Base-by-base conservation (phyloP, 2,888 invertebrate genomes). In the Harpagoxenus sublaevis region DNA sequence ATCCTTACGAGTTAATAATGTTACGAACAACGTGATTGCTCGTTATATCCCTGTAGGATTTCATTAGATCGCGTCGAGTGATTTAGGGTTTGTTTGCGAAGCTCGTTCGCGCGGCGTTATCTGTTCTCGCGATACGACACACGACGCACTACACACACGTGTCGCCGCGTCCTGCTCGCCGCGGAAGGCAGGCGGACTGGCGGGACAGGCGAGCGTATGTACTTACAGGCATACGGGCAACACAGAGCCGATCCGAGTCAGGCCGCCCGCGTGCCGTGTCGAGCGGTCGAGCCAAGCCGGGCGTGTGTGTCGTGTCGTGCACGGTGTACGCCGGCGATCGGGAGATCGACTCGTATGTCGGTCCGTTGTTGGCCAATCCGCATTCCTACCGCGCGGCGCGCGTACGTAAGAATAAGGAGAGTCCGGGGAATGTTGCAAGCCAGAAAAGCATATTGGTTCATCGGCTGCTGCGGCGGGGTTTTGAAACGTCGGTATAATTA, bases 361-460 rank as follows among this genome's bases (percentile, higher is more conserved):
- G 74, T 57, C 81, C 85, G 70, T 74, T 77, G 92, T 94, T 94
- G 90, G 93, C 94, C 94, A 94, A 94, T 93, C 94, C 48, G 93
- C 94, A 94, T 94, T 94, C 94, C 94, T 93, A 92, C 89, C 89
- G 92, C 91, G 89, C 90, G 89, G 89, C 84, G 35, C 51, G 53
- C 35, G 39, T 55, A 71, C 71, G 84, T 86, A 86, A 66, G 87
- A 90, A 89, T 91, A 88, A 88, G 86, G 85, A 86, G 89, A 88
- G 86, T 81, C 77, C 83, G 77, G 87, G 84, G 90, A 90, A 87
- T 90, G 94, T 93, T 91, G 94, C 91, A 93, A 94, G 94, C 88
- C 92, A 92, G 93, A 94, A 93, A 94, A 94, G 92, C 92, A 92
- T 94, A 94, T 94, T 94, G 94, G 94, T 94, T 94, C 94, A 94